These are phyloP conservation scores for Pristionchus japonicus DNA, from an alignment of 2,888 invertebrate species.

Conservation along the genomic window DNA sequence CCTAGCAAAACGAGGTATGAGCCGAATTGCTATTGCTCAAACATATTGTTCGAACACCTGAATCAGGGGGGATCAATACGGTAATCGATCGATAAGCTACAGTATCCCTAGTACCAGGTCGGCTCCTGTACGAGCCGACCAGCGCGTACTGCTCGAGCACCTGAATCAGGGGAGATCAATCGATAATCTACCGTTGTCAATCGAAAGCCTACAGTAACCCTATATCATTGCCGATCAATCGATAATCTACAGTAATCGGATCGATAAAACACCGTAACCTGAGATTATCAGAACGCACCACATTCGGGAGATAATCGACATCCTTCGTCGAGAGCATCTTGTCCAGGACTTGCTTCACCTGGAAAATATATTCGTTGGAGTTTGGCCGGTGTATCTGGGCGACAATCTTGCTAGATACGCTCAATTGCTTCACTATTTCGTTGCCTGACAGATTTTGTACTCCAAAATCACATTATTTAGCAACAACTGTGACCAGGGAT, in stretches of 20 bases:
- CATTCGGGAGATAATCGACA: constrained; percentile 37
- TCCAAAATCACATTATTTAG: neutral
- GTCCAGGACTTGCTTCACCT: constrained; percentile 42
- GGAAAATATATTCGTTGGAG: neutral
- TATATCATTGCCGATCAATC: no score
- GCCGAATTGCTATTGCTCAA: constrained; percentile 96
- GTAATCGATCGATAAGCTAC: no score
- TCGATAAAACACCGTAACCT: no score
- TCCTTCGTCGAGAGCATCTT: constrained; percentile 27
- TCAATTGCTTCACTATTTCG: no score
- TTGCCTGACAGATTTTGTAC: no score
- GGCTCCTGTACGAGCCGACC: no score
- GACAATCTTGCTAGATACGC: no score
- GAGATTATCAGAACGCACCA: neutral
- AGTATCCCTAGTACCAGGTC: no score
- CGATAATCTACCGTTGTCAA: no score
- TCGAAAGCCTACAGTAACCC: neutral
- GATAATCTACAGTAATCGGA: neutral
- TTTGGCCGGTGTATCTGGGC: no score
- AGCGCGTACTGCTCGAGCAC: no score
- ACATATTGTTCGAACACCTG: constrained; percentile 92
- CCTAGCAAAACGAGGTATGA: constrained; percentile 83
- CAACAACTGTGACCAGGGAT: neutral
- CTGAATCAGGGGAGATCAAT: neutral
- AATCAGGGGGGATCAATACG: no score